phyloP scores from a whole-genome alignment of 2,797 vertebrate species.

The Margarornis squamiger region DNA sequence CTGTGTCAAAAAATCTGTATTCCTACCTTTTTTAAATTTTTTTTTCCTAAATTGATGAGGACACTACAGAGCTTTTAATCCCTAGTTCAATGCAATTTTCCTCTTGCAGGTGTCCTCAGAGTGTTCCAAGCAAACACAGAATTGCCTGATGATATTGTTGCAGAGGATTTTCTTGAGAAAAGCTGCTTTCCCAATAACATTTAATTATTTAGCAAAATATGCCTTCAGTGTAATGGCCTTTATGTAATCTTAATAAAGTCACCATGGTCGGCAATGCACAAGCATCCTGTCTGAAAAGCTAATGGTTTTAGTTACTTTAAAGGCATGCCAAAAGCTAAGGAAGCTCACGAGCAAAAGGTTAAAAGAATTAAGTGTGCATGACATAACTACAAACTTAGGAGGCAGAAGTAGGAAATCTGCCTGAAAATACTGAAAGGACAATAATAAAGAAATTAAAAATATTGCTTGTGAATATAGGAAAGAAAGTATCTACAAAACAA shows the following conservation, averaged over 20 bases:
- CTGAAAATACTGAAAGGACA: not conserved
- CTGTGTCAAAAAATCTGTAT: not conserved
- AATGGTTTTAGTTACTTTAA: not conserved
- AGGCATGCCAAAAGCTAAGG: not conserved
- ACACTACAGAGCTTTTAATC: not conserved
- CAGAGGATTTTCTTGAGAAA: constrained; percentile 28
- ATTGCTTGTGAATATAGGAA: not conserved
- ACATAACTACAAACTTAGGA: not conserved
- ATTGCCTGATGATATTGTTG: not conserved
- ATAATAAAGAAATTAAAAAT: not conserved
- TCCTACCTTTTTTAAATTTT: not conserved
- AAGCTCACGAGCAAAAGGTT: constrained; percentile 1
- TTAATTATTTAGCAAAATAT: constrained; percentile 38
- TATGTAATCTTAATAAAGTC: constrained; percentile 40
- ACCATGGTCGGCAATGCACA: not conserved
- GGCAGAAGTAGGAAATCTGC: not conserved
- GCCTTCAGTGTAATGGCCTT: constrained; percentile 24
- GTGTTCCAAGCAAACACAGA: constrained; percentile 10
- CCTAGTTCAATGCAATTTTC: not conserved
- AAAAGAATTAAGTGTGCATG: constrained; percentile 23
- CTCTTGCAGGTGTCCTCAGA: not conserved
- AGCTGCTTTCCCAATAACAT: not conserved
- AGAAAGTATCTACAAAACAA: constrained; percentile 3
- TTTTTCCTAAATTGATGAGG: not conserved
- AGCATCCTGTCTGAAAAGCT: not conserved